phyloP scores from a whole-genome alignment of 2,888 invertebrate species.

The Tenodera sinensis region DNA sequence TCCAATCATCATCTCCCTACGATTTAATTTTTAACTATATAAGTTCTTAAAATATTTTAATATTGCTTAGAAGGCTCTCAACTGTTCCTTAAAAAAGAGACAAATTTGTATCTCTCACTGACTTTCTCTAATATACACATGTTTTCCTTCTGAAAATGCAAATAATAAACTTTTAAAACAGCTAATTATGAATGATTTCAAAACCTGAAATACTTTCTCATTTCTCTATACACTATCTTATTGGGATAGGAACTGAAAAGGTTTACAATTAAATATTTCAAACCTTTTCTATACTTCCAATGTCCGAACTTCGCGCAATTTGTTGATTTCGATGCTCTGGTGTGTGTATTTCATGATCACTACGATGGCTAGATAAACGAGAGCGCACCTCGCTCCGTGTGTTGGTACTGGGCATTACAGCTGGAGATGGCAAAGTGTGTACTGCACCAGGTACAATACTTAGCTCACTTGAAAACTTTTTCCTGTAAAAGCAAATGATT shows the following conservation, averaged over 20 bases:
- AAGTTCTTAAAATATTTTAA: no score
- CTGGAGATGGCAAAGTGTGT: neutral
- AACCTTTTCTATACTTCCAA: neutral
- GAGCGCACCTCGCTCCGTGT: constrained; percentile 25
- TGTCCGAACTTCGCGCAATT: constrained; percentile 2
- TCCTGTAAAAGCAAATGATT: constrained; percentile 45
- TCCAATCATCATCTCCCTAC: constrained; percentile 19
- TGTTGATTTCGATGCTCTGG: constrained; percentile 53
- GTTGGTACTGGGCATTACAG: neutral
- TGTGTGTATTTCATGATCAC: constrained; percentile 61
- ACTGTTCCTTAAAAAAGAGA: no score
- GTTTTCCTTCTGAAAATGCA: no score
- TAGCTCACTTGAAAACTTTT: constrained; percentile 56
- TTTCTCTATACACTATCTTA: no score
- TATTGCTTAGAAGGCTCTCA: no score
- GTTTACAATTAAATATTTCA: no score
- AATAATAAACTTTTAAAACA: no score
- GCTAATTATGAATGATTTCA: no score
- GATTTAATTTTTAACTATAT: neutral
- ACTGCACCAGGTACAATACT: constrained; percentile 48
- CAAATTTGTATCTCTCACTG: no score
- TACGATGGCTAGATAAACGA: constrained; percentile 53
- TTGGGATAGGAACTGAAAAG: no score
- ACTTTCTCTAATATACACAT: no score
- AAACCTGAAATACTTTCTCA: no score